Evolutionary conservation across 2,113 vertebrate species (phyloP).

Genomic region (Oxygymnocypris stewartii): DNA sequence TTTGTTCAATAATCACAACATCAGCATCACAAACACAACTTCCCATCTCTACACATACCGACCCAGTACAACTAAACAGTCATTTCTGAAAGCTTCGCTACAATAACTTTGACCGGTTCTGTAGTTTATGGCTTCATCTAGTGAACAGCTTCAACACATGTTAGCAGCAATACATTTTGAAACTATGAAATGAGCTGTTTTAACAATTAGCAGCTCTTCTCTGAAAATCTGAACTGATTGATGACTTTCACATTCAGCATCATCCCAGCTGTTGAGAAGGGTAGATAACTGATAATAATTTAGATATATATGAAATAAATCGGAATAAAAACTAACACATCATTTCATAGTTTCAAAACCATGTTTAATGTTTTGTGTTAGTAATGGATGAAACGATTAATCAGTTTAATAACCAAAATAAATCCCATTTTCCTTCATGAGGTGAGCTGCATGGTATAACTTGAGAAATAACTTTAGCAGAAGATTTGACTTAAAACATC

Average conservation of each 20-base stretch:
- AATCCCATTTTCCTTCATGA: constrained; percentile 75
- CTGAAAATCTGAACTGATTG: background rate
- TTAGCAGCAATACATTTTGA: constrained; percentile 81
- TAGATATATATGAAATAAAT: background rate
- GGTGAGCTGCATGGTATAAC: constrained; percentile 69
- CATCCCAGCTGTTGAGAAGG: constrained; percentile 60
- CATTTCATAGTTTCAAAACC: constrained; percentile 76
- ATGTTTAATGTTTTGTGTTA: constrained; percentile 62
- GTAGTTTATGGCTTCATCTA: constrained; percentile 43
- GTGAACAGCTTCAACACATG: constrained; percentile 68
- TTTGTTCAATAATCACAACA: constrained; percentile 55
- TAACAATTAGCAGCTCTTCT: constrained; percentile 1
- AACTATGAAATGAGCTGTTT: constrained; percentile 75
- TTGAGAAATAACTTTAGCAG: constrained; percentile 49
- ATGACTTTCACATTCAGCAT: constrained; percentile 57
- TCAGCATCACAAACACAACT: constrained; percentile 29
- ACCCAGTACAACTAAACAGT: background rate
- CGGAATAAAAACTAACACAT: background rate
- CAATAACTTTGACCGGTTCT: background rate
- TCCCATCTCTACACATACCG: constrained; percentile 11
- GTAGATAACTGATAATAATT: background rate
- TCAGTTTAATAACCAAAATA: constrained; percentile 63
- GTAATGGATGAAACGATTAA: constrained; percentile 70
- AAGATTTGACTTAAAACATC: constrained; percentile 43
- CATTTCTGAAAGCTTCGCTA: background rate